Evolutionary conservation across 2,113 vertebrate genomes (phyloP).

Genomic region (Callorhinus ursinus): DNA sequence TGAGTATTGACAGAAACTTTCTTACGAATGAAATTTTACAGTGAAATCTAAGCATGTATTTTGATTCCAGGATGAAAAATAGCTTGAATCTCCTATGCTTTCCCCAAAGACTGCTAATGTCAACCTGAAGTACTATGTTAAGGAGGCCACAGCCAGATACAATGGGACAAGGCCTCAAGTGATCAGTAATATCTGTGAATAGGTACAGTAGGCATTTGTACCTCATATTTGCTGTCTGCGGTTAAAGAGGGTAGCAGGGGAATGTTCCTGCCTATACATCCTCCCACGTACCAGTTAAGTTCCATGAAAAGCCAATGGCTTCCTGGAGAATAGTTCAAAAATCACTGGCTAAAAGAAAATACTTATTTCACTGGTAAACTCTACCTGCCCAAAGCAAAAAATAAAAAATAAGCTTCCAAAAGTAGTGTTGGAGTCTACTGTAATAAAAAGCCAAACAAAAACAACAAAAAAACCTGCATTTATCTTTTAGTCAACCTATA

Average conservation of each 20-base stretch:
- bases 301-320: slow-evolving; percentile 16
- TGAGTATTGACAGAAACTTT: background rate
- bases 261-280: background rate
- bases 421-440: background rate
- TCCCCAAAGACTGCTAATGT: background rate
- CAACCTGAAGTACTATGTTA: background rate
- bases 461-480: background rate
- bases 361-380: background rate
- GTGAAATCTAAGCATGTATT: slow-evolving; percentile 16
- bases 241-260: background rate
- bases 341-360: slow-evolving; percentile 31
- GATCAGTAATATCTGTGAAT: background rate
- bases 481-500: background rate
- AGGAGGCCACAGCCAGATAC: background rate
- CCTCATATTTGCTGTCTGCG: background rate
- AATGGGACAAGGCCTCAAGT: background rate
- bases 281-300: background rate
- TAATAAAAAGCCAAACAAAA: slow-evolving; percentile 10
- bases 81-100: slow-evolving; percentile 35
- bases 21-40: background rate
- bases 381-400: background rate
- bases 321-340: slow-evolving; percentile 42
- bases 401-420: background rate
- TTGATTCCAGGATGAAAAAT: slow-evolving; percentile 20
- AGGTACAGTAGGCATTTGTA: background rate